A percentile compares a stretch with the other conserved stretches of the same genome.
phyloP scores from a whole-genome alignment of 2,888 invertebrate species.

The Epinotia bilunana region DNA sequence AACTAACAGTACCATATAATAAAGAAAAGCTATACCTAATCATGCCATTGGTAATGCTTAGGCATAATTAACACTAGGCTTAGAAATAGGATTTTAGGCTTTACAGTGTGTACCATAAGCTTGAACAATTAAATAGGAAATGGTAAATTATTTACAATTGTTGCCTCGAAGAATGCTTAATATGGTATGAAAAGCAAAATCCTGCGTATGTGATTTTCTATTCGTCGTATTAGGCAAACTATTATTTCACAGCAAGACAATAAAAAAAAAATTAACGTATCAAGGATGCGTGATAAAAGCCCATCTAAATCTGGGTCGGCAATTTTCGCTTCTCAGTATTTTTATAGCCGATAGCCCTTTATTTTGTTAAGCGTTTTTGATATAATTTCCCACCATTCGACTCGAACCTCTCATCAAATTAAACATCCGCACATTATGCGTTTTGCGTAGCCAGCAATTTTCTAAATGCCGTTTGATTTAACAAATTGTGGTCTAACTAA shows the following conservation, averaged over 20 bases:
- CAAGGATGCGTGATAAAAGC: slow-evolving; percentile 30
- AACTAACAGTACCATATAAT: no score
- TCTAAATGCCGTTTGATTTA: slow-evolving; percentile 71
- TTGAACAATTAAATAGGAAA: no score
- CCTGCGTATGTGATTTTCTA: not conserved
- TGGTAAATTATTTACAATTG: no score
- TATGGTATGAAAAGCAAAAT: no score
- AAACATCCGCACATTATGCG: slow-evolving; percentile 79
- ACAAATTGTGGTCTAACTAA: slow-evolving; percentile 65
- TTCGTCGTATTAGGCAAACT: not conserved
- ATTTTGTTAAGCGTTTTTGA: slow-evolving; percentile 76
- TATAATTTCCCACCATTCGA: slow-evolving; percentile 71
- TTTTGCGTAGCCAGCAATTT: slow-evolving; percentile 76
- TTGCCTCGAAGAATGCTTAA: no score
- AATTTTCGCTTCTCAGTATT: slow-evolving; percentile 69
- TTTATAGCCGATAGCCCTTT: slow-evolving; percentile 62
- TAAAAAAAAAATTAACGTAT: not conserved
- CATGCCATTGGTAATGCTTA: no score
- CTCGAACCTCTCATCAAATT: slow-evolving; percentile 75
- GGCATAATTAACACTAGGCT: no score
- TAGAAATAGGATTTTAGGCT: no score
- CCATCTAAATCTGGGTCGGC: slow-evolving; percentile 45
- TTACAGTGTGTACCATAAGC: no score
- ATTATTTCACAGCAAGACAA: not conserved
- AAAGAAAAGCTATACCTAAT: no score